Conservation (phyloP, 2,113 vertebrate species). For the Hydropotes inermis region DNA sequence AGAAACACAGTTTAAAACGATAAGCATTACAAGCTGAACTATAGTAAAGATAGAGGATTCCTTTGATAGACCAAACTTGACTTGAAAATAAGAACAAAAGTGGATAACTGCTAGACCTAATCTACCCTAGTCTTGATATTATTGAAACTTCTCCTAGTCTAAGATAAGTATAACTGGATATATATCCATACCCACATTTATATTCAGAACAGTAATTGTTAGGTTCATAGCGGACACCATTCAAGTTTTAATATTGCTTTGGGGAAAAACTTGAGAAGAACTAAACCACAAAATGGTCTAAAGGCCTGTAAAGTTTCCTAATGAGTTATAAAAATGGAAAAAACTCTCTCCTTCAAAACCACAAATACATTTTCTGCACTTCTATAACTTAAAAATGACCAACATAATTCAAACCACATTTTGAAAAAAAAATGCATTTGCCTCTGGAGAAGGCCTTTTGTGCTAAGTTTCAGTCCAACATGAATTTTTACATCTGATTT, state of each 20-base stretch:
- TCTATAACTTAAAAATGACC: slow-evolving; percentile 61
- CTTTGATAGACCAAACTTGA: neutral
- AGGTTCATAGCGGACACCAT: slow-evolving; percentile 49
- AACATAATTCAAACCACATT: slow-evolving; percentile 65
- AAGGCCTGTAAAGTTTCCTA: slow-evolving; percentile 62
- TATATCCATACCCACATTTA: slow-evolving; percentile 15
- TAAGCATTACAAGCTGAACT: neutral
- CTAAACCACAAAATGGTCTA: slow-evolving; percentile 63
- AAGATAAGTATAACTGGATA: neutral
- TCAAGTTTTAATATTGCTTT: slow-evolving; percentile 71
- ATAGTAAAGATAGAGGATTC: neutral
- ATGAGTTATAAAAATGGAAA: slow-evolving; percentile 68
- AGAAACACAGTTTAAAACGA: slow-evolving; percentile 10
- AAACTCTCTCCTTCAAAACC: slow-evolving; percentile 65
- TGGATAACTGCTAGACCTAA: neutral
- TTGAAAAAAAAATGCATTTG: slow-evolving; percentile 48
- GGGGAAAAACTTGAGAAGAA: slow-evolving; percentile 62
- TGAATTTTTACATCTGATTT: slow-evolving; percentile 71
- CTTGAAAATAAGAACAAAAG: neutral
- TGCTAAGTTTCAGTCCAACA: slow-evolving; percentile 62
- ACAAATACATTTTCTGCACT: slow-evolving; percentile 70
- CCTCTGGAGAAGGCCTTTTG: slow-evolving; percentile 59
- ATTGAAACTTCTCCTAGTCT: neutral
- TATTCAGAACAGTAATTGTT: slow-evolving; percentile 51
- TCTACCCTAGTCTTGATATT: neutral